These are phyloP conservation scores for Harpalus rufipes DNA, from an alignment of 2,888 invertebrate genomes.

Conservation along the genomic window DNA sequence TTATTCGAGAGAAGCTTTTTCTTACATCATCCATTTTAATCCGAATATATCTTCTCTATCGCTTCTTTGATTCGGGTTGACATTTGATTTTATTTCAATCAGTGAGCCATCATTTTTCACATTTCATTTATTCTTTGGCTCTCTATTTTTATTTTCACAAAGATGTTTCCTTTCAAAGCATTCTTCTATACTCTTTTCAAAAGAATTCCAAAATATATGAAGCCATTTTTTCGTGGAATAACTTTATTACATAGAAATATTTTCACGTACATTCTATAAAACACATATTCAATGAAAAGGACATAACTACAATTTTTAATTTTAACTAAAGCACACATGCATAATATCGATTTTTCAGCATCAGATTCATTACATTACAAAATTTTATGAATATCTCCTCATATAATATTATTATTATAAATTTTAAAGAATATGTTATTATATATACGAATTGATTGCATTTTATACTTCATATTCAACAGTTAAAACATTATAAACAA, in stretches of 20 bases:
- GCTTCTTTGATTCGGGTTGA: slow-evolving; percentile 28
- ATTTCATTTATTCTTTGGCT: slow-evolving; percentile 11
- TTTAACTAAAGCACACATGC: neutral
- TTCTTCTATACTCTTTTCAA: neutral
- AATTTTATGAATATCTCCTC: too few species aligned
- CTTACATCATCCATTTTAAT: slow-evolving; percentile 37
- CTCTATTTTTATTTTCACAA: slow-evolving; percentile 20
- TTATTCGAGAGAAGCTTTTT: slow-evolving; percentile 31
- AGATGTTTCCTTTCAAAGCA: neutral
- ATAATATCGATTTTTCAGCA: too few species aligned
- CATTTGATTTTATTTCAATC: slow-evolving; percentile 39
- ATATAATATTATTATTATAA: too few species aligned
- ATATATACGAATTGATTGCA: too few species aligned
- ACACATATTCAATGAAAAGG: neutral
- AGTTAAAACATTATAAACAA: too few species aligned
- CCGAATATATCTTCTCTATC: slow-evolving; percentile 34
- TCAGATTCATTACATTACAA: too few species aligned
- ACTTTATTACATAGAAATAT: slow-evolving; percentile 1
- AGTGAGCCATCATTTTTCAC: slow-evolving; percentile 26
- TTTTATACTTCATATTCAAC: too few species aligned
- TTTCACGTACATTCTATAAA: neutral
- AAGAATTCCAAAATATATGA: slow-evolving; percentile 3
- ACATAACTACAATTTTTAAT: neutral
- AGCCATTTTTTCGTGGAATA: neutral
- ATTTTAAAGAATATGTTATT: too few species aligned